Evolutionary conservation across 2,888 invertebrate species (phyloP), one percentile per base, ranked within the genome.

Genomic region (Baronia brevicornis): DNA sequence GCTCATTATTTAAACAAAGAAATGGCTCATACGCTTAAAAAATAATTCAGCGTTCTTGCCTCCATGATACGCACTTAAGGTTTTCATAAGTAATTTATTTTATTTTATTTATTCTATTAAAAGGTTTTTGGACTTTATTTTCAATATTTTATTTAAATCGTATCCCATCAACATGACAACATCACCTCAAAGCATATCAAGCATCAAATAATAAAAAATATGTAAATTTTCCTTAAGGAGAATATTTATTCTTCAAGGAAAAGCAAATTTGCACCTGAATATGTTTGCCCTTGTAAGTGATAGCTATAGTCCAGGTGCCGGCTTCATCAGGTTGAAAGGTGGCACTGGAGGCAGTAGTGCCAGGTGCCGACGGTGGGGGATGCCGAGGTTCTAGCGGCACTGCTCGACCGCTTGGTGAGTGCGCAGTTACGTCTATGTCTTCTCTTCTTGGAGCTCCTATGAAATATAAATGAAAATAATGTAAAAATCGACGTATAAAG

Each of bases 321-420:
- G 96, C 93, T 82, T 98, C 98, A 53, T 96, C 95, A 0, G 98
- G 98, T 62, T 97, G 95, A 73, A 98, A 98, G 54, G 95, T 97
- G 45, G 98, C 97, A 48, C 95, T 94, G 63, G 96, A 84, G 13
- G 82, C 80, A 0, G 84, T 97, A 31, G 95, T 94, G 33, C 94
- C 95, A 24, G 92, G 91, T n/a, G 92, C 90, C 42, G 92, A 92
- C 22, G 90, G 91, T n/a, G 95, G 90, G 0, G 94, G 94, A 64
- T 82, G 82, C 0, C 79, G 67, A 1, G 79, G 57, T 21, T 73
- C 60, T 1, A 84, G 39, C 0, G 77, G 72, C 33, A 94, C 87
- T 0, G 92, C 89, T 24, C 93, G 88, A 6, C 96, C 96, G 28
- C 93, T 92, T 0, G 98, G 98, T 10, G 97, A 93, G 53, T 93